Evolutionary conservation across 2,888 invertebrate genomes (phyloP).

Genomic region (Seira ritae): DNA sequence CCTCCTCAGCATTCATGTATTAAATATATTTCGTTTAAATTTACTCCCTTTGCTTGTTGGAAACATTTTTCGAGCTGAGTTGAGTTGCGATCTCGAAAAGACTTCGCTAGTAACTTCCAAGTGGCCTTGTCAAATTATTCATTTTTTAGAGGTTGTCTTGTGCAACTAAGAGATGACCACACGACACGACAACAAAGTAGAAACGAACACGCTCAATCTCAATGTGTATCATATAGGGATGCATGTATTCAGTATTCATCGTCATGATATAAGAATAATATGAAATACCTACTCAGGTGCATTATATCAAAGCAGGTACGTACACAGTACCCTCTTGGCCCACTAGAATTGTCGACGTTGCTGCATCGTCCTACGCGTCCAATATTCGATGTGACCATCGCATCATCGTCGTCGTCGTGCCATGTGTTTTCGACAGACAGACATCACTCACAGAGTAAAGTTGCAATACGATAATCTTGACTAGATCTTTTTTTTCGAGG

Average conservation of each 20-base stretch:
- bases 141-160: conserved; percentile 57
- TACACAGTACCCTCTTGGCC: conserved; percentile 37
- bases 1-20: too few species aligned
- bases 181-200: background rate
- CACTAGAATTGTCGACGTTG: background rate
- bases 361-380: too few species aligned
- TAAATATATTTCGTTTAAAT: background rate
- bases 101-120: conserved; percentile 43
- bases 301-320: background rate
- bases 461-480: background rate
- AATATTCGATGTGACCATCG: too few species aligned
- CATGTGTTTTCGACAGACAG: background rate
- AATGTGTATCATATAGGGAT: too few species aligned
- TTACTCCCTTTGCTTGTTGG: background rate
- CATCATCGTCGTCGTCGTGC: too few species aligned
- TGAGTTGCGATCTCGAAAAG: conserved; percentile 46
- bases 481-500: background rate
- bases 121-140: conserved; percentile 62
- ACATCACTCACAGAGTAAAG: conserved; percentile 11
- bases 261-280: conserved; percentile 12
- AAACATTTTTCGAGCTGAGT: too few species aligned
- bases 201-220: background rate
- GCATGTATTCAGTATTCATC: background rate
- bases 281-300: too few species aligned
- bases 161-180: conserved; percentile 2